Conservation (phyloP, 2,113 vertebrate species). For the Porphyrio hochstetteri region DNA sequence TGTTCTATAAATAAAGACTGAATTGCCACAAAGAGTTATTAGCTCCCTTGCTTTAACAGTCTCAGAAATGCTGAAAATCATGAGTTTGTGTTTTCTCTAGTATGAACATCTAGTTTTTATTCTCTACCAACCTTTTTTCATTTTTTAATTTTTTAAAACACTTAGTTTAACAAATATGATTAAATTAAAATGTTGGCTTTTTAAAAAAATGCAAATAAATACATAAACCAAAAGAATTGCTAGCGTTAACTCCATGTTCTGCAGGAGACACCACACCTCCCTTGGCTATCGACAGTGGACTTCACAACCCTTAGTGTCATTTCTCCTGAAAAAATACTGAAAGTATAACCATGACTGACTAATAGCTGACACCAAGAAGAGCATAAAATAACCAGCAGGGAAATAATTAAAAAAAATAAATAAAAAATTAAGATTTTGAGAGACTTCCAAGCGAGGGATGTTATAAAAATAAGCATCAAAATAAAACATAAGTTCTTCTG, state of each 20-base stretch:
- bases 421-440: neutral
- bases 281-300: slow-evolving; percentile 20
- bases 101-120: slow-evolving; percentile 41
- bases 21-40: slow-evolving; percentile 43
- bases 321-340: slow-evolving; percentile 18
- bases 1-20: slow-evolving; percentile 63
- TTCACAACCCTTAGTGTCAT: neutral
- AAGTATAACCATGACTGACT: neutral
- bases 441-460: slow-evolving; percentile 2
- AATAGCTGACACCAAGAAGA: slow-evolving; percentile 13
- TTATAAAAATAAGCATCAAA: slow-evolving; percentile 58
- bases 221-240: neutral
- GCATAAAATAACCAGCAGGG: neutral
- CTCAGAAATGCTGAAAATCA: slow-evolving; percentile 52
- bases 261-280: slow-evolving; percentile 5
- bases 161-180: slow-evolving; percentile 46
- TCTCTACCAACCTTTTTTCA: neutral
- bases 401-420: neutral
- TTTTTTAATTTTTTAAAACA: slow-evolving; percentile 26
- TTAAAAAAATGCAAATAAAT: slow-evolving; percentile 54
- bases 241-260: neutral
- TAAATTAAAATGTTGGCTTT: slow-evolving; percentile 54
- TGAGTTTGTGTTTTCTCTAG: neutral
- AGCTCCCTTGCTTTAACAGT: slow-evolving; percentile 24
- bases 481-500: slow-evolving; percentile 35